Conservation (phyloP, 2,888 invertebrate species). For the Lagria hirta region DNA sequence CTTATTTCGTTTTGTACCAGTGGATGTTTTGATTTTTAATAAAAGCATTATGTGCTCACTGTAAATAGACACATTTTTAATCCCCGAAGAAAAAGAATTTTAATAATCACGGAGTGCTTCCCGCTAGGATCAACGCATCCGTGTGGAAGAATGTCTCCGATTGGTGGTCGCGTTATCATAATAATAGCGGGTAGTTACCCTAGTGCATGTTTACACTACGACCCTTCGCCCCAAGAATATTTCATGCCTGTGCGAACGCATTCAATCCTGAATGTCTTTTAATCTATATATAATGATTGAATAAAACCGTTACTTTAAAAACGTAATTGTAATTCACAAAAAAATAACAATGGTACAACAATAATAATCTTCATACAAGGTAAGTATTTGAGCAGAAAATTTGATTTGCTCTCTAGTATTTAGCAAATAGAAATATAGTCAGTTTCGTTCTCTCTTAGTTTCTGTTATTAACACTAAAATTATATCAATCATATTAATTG, state of each 20-base stretch:
- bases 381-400: too few species aligned
- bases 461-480: too few species aligned
- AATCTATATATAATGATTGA: slow-evolving; percentile 44
- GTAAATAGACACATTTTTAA: slow-evolving; percentile 42
- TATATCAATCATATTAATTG: too few species aligned
- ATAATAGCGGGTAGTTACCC: slow-evolving; percentile 45
- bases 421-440: too few species aligned
- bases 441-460: too few species aligned
- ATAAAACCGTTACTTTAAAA: too few species aligned
- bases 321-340: too few species aligned
- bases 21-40: slow-evolving; percentile 46
- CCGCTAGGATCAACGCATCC: slow-evolving; percentile 43
- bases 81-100: slow-evolving; percentile 37
- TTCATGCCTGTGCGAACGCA: slow-evolving; percentile 42
- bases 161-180: slow-evolving; percentile 51
- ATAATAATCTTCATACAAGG: too few species aligned
- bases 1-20: slow-evolving; percentile 22
- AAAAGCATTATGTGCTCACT: slow-evolving; percentile 41
- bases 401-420: too few species aligned
- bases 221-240: slow-evolving; percentile 44
- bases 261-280: slow-evolving; percentile 44
- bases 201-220: slow-evolving; percentile 40
- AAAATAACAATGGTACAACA: too few species aligned
- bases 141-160: slow-evolving; percentile 50
- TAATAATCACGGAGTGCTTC: slow-evolving; percentile 39